phyloP scores from a whole-genome alignment of 2,113 vertebrate species.

The Crotalus viridis region DNA sequence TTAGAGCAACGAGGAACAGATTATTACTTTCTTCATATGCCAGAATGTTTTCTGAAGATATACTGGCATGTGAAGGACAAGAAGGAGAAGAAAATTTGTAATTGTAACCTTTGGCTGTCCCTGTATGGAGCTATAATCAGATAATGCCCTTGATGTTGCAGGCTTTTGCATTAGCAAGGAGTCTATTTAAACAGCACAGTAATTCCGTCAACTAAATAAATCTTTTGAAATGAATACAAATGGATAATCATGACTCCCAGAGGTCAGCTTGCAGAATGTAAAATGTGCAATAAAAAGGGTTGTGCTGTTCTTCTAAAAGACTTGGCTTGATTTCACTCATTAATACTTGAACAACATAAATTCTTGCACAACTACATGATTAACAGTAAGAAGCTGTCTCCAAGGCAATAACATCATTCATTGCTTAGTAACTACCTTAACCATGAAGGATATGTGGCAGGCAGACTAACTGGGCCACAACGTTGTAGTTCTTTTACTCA shows the following conservation, averaged over 20 bases:
- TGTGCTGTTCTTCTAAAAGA: conserved; percentile 30
- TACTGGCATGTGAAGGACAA: conserved; percentile 30
- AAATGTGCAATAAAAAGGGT: conserved; percentile 28
- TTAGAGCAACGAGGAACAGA: neutral
- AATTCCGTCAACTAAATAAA: conserved; percentile 56
- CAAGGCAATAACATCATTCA: conserved; percentile 16
- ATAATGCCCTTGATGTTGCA: conserved; percentile 51
- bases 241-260: conserved; percentile 2
- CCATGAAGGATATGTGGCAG: conserved; percentile 4
- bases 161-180: conserved; percentile 63
- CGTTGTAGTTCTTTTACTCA: neutral
- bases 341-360: conserved; percentile 34
- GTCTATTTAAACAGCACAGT: conserved; percentile 43
- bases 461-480: neutral
- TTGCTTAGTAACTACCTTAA: neutral
- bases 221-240: conserved; percentile 49
- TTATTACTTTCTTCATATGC: conserved; percentile 18
- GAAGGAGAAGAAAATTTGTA: conserved; percentile 46
- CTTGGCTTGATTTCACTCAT: conserved; percentile 41
- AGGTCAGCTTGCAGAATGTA: conserved; percentile 46
- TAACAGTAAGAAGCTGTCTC: conserved; percentile 21
- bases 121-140: conserved; percentile 48
- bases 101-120: conserved; percentile 41
- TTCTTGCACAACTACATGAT: neutral
- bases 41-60: conserved; percentile 50